A percentile compares a stretch with the other conserved stretches of the same genome.
Conservation (phyloP, 2,888 invertebrate genomes). For the Embidobia sp. region DNA sequence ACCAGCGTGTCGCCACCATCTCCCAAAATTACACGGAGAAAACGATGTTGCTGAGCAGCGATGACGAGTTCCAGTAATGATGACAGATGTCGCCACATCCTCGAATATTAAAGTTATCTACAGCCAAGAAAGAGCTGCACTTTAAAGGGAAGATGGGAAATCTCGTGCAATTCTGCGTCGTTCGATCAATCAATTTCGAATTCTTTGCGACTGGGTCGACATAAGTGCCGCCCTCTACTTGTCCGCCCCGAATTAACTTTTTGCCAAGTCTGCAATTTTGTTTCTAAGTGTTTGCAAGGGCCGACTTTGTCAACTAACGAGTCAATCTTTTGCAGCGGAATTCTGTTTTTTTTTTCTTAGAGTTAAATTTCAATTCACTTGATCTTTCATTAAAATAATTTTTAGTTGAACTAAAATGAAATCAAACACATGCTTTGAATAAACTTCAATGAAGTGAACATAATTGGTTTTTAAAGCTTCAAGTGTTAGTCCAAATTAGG, state of each 20-base stretch:
- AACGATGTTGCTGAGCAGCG: constrained; percentile 96
- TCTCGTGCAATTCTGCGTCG: constrained; percentile 19
- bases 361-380: too few relatives aligned
- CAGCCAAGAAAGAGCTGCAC: constrained; percentile 14
- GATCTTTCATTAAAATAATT: too few relatives aligned
- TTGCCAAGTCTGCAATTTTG: constrained; percentile 15
- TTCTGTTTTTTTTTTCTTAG: too few relatives aligned
- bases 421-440: too few relatives aligned
- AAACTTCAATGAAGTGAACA: too few relatives aligned
- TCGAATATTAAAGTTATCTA: constrained; percentile 16
- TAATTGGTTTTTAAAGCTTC: too few relatives aligned
- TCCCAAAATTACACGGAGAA: constrained; percentile 96
- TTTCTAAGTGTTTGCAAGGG: neutral
- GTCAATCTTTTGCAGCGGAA: too few relatives aligned
- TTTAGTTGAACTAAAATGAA: too few relatives aligned
- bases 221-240: neutral
- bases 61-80: constrained; percentile 93
- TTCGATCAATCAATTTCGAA: constrained; percentile 31
- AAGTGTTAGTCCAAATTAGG: too few relatives aligned
- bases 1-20: constrained; percentile 90
- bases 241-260: constrained; percentile 18
- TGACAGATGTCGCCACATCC: constrained; percentile 22
- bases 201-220: neutral
- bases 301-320: constrained; percentile 12
- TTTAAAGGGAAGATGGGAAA: constrained; percentile 3